Conservation (phyloP, 2,888 invertebrate species). For the Hemicrepidius hirtus region DNA sequence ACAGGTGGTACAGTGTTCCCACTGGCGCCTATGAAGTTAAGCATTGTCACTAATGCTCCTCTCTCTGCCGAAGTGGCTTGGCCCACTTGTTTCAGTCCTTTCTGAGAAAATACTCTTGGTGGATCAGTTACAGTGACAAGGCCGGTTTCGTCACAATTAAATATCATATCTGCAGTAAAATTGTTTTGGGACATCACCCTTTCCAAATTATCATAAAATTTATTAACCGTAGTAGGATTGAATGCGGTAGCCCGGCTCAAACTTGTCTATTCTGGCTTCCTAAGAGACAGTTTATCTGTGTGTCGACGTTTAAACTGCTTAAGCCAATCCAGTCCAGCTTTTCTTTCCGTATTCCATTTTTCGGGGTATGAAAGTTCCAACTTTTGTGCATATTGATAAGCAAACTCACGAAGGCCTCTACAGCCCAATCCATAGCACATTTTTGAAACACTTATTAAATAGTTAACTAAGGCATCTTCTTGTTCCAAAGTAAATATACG, state of each 20-base stretch:
- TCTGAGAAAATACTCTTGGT: no score
- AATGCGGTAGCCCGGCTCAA: not conserved
- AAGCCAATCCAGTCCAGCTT: not conserved
- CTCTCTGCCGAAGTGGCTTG: not conserved
- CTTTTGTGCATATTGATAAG: not conserved
- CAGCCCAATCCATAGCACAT: not conserved
- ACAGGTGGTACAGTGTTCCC: not conserved
- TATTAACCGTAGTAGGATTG: not conserved
- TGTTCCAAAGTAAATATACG: not conserved
- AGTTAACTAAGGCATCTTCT: not conserved
- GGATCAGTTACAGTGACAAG: not conserved
- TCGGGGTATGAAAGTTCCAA: not conserved
- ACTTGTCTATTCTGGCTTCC: not conserved
- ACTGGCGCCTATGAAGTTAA: not conserved
- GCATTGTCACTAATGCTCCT: not conserved
- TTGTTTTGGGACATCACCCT: not conserved
- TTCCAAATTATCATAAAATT: not conserved
- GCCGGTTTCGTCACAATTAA: conserved; percentile 8
- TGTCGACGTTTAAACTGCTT: not conserved
- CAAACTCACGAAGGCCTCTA: not conserved
- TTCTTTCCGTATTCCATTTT: not conserved
- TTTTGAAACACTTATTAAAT: not conserved
- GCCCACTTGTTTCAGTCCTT: not conserved
- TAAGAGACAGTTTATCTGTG: not conserved
- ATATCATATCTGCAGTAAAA: not conserved